phyloP scores from a whole-genome alignment of 1,140 invertebrate genomes.

The Dendroctonus valens region DNA sequence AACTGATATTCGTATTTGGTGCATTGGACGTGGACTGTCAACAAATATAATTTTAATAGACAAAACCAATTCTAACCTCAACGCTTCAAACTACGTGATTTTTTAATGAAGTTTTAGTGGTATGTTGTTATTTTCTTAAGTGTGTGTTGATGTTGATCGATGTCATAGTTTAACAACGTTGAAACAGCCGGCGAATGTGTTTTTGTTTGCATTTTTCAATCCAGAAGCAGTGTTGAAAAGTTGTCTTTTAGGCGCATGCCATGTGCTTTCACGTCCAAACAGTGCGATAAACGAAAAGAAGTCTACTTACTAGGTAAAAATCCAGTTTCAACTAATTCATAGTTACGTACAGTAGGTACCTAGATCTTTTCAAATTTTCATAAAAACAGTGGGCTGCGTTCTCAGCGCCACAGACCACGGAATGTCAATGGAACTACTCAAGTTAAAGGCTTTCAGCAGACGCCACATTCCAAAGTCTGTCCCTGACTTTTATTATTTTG shows the following conservation, averaged over 20 bases:
- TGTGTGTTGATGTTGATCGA: constrained; percentile 35
- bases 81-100: constrained; percentile 24
- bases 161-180: constrained; percentile 30
- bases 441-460: constrained; percentile 27
- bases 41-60: constrained; percentile 16
- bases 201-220: constrained; percentile 34
- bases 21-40: constrained; percentile 13
- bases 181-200: constrained; percentile 33
- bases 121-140: constrained; percentile 32
- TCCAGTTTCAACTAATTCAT: constrained; percentile 17
- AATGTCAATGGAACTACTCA: constrained; percentile 26
- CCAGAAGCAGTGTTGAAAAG: constrained; percentile 30
- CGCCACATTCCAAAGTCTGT: constrained; percentile 27
- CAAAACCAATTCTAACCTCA: constrained; percentile 33
- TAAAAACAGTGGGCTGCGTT: constrained; percentile 23
- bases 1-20: not conserved
- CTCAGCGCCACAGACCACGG: constrained; percentile 24
- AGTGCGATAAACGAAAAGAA: constrained; percentile 29
- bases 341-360: constrained; percentile 19
- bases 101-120: constrained; percentile 30
- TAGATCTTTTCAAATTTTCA: constrained; percentile 22
- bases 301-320: constrained; percentile 34
- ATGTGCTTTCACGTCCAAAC: constrained; percentile 31
- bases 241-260: constrained; percentile 34
- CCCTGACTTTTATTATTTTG: constrained; percentile 31